Evolutionary conservation across 2,113 vertebrate genomes (phyloP), one percentile per base, ranked within the genome.

Genomic region (Melanocharis versteri): DNA sequence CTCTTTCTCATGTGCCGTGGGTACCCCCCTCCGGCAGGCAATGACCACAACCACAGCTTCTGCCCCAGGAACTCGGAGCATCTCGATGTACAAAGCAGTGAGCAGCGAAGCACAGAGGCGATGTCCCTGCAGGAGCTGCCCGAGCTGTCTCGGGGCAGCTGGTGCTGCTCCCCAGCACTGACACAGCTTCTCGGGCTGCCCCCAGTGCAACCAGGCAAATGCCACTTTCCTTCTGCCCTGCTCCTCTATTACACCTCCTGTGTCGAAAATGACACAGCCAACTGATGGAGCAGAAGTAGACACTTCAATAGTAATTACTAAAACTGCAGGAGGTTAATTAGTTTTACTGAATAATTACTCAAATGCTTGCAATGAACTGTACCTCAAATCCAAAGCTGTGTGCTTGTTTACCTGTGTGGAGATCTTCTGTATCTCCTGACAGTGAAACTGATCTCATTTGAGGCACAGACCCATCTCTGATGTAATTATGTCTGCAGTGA

Each of bases 261-360:
- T 9, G 15, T n/a, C n/a, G 51, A 76, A 87, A 93, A 60, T 35
- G 48, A 20, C 22, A 30, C 13, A 37, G 77, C 23, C 51, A 69
- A 35, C 28, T 15, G 69, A 76, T 57, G 57, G 77, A 93, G 61
- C 50, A 69, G 73, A 65, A 87, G 31, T 35, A 65, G 77, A 39
- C 26, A 33, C 15, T 57, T 22, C 21, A 50, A 16, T 26, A 69
- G 50, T 76, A 91, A 93, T 96, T 80, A 87, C 31, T 37, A 69
- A 79, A 89, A 57, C 84, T 27, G 81, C 81, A 45, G 94, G 89
- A 69, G 84, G 77, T 84, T 82, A 96, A 94, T 95, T 79, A 91
- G 73, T 57, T 95, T 93, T 76, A 71, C 48, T n/a, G 87, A 93
- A 71, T 68, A 82, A 89, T 82, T 78, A 69, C 44, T 60, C 22